These are phyloP conservation scores for Leptosomus discolor DNA, from an alignment of 2,113 vertebrate species.

Conservation along the genomic window DNA sequence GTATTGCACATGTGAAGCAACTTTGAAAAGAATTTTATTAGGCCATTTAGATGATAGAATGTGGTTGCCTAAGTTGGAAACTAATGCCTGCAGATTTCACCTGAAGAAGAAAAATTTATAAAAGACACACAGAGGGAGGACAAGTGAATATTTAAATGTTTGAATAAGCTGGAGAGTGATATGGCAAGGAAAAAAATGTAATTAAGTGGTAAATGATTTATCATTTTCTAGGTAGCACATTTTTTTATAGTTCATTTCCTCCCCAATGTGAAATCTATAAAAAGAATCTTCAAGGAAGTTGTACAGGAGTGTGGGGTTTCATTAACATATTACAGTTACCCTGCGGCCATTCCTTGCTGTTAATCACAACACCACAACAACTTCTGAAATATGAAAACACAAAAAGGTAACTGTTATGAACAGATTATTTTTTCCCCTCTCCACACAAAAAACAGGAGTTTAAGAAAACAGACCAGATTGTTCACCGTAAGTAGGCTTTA, in stretches of 20 bases:
- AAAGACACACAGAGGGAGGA: not conserved
- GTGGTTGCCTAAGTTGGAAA: not conserved
- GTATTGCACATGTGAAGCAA: not conserved
- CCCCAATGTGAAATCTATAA: constrained; percentile 58
- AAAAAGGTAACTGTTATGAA: constrained; percentile 47
- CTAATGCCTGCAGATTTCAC: not conserved
- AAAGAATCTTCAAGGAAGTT: constrained; percentile 64
- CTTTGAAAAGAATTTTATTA: constrained; percentile 15
- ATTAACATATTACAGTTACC: constrained; percentile 53
- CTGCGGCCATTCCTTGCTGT: constrained; percentile 54
- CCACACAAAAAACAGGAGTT: constrained; percentile 19
- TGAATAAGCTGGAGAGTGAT: constrained; percentile 6
- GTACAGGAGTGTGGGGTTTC: constrained; percentile 32
- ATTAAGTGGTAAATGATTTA: constrained; percentile 46
- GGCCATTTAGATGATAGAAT: not conserved
- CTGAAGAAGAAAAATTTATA: constrained; percentile 6
- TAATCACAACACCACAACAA: constrained; percentile 59
- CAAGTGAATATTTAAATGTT: constrained; percentile 38
- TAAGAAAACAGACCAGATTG: constrained; percentile 35
- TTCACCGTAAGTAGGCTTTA: constrained; percentile 64
- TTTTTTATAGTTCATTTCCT: constrained; percentile 69
- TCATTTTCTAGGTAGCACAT: constrained; percentile 45
- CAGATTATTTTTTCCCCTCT: constrained; percentile 36
- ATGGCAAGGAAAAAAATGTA: not conserved
- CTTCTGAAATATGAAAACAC: constrained; percentile 52